Evolutionary conservation across 2,797 vertebrate species (phyloP).

Genomic region (Caiman crocodilus): DNA sequence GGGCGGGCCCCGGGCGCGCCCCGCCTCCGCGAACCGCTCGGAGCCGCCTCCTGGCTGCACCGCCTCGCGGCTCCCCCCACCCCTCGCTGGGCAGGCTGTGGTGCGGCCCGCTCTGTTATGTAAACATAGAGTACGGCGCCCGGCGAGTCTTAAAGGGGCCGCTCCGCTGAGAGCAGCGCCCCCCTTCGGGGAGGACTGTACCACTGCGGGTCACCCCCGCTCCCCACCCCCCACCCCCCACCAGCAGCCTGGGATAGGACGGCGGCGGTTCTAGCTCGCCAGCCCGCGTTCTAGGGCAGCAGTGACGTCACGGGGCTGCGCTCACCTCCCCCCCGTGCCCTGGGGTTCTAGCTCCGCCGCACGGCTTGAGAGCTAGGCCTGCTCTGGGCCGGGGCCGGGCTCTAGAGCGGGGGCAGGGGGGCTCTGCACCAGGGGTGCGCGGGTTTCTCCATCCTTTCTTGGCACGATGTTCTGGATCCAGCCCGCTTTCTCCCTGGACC

Average conservation of each 20-base stretch:
- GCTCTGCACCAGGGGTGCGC: background rate
- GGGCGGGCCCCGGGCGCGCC: background rate
- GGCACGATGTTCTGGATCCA: background rate
- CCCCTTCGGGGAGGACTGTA: no score
- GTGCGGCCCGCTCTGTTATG: slow-evolving; percentile 88
- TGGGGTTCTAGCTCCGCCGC: no score
- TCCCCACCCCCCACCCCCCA: background rate
- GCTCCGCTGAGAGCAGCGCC: background rate
- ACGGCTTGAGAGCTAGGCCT: no score
- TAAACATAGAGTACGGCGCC: slow-evolving; percentile 96
- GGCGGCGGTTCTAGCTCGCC: background rate
- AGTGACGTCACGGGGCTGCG: no score
- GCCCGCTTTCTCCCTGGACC: no score
- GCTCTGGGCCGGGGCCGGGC: no score
- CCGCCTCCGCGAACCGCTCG: accelerated
- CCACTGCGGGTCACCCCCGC: background rate
- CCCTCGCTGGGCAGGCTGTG: background rate
- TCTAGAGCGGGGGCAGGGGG: accelerated
- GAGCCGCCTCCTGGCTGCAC: background rate
- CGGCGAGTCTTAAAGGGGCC: slow-evolving; percentile 88
- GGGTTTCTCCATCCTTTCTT: background rate
- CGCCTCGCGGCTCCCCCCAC: background rate
- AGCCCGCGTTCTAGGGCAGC: background rate
- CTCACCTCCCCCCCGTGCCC: no score
- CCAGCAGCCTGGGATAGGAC: no score